These are phyloP conservation scores for Peromyscus attwateri DNA, from an alignment of 2,797 vertebrate species.

Conservation along the genomic window DNA sequence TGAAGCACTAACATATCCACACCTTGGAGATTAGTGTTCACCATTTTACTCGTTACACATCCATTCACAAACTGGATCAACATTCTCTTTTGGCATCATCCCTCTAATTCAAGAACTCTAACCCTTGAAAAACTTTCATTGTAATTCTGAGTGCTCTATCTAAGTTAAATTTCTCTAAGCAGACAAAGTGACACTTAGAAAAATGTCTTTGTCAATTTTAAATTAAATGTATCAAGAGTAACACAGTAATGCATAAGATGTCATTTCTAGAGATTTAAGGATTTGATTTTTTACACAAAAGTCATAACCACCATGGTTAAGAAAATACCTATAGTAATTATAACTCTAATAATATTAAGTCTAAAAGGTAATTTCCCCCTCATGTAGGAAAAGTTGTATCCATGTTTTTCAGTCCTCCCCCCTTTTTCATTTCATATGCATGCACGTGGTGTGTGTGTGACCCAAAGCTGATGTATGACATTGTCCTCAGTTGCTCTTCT, in stretches of 20 bases:
- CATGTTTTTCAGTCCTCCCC: background rate
- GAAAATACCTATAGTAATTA: conserved; percentile 7
- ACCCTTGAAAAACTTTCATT: conserved; percentile 34
- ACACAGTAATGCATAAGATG: background rate
- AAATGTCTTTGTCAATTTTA: conserved; percentile 35
- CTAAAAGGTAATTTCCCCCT: background rate
- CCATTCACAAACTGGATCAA: background rate
- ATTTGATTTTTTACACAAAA: background rate
- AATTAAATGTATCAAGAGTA: conserved; percentile 7
- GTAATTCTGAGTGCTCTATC: conserved; percentile 31
- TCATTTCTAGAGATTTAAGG: background rate
- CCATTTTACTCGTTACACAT: background rate
- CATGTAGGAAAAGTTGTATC: background rate
- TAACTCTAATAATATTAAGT: background rate
- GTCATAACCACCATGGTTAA: background rate
- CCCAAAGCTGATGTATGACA: no score
- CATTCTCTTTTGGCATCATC: background rate
- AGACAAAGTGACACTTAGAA: conserved; percentile 3
- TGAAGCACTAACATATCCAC: background rate
- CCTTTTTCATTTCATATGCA: background rate
- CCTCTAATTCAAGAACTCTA: conserved; percentile 42
- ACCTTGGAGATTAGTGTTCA: background rate
- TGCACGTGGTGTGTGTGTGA: no score
- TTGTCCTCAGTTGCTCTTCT: background rate
- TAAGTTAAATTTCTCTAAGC: conserved; percentile 39